Evolutionary conservation across 2,113 vertebrate genomes (phyloP).

Genomic region (Himantopus leucocephalus): DNA sequence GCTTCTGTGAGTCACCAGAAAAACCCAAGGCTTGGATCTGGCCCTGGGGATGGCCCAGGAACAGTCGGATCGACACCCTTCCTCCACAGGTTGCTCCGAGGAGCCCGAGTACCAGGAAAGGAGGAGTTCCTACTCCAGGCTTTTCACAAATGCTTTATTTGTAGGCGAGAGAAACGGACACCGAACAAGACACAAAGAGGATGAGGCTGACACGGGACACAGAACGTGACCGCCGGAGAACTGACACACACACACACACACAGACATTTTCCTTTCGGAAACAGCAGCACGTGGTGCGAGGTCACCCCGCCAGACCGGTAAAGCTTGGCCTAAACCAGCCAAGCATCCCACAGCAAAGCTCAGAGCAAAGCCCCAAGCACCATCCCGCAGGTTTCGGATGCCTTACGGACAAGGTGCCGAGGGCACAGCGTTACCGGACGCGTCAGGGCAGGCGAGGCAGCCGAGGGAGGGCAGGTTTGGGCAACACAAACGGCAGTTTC

Average conservation of each 20-base stretch:
- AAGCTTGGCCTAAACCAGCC: neutral
- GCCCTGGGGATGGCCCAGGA: neutral
- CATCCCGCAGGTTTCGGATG: accelerated
- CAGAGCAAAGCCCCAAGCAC: neutral
- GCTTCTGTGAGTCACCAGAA: neutral
- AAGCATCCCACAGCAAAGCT: neutral
- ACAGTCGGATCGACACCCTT: neutral
- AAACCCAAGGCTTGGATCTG: neutral
- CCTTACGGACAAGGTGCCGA: neutral
- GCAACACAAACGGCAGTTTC: no score
- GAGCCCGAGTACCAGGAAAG: neutral
- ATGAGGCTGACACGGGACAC: neutral
- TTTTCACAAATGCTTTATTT: conserved; percentile 32
- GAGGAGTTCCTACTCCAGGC: neutral
- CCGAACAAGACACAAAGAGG: neutral
- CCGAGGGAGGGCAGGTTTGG: neutral
- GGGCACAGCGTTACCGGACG: accelerated
- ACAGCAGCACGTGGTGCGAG: neutral
- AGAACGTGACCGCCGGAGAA: neutral
- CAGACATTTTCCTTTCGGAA: neutral
- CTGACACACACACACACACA: neutral
- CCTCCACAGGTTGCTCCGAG: neutral
- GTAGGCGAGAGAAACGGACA: neutral
- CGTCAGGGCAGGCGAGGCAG: accelerated
- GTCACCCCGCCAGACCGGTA: neutral